Percentiles rank a stretch among this genome's conserved stretches.
Evolutionary conservation across 2,888 invertebrate species (phyloP).

Genomic region (Heliconius charithonia): DNA sequence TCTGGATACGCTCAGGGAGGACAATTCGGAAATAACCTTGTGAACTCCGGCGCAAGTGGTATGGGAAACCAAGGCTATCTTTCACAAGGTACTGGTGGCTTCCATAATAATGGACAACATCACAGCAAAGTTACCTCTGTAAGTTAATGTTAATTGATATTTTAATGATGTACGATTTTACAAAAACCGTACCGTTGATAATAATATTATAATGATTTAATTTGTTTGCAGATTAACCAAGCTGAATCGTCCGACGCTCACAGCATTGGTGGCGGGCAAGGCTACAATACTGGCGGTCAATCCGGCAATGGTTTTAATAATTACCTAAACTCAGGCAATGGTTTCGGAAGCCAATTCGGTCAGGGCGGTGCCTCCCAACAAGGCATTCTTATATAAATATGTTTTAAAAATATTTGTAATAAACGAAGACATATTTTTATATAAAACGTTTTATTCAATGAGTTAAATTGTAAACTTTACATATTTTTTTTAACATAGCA

Average conservation of each 20-base stretch:
- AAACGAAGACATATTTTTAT: background rate
- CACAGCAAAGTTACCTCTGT: constrained; percentile 47
- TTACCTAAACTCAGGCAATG: background rate
- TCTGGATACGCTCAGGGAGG: constrained; percentile 31
- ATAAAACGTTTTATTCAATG: background rate
- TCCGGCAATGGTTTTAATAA: constrained; percentile 18
- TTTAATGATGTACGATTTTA: background rate
- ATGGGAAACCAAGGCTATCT: constrained; percentile 42
- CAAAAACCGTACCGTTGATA: background rate
- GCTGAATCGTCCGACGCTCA: constrained; percentile 24
- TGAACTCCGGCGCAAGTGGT: constrained; percentile 40
- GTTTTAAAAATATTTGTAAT: background rate
- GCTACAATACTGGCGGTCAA: background rate
- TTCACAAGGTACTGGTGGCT: constrained; percentile 38
- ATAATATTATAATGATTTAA: background rate
- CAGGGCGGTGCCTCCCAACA: constrained; percentile 14
- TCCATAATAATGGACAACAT: constrained; percentile 42
- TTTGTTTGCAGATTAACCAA: constrained; percentile 31
- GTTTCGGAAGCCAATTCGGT: constrained; percentile 8
- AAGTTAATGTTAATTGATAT: constrained; percentile 29
- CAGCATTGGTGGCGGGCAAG: constrained; percentile 4
- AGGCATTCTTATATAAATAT: background rate
- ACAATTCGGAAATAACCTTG: constrained; percentile 33
- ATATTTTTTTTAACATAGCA: background rate
- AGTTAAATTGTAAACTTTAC: background rate